Evolutionary conservation across 1,140 invertebrate genomes (phyloP), one percentile per base, ranked within the genome.

Genomic region (Adoxophyes honmai): DNA sequence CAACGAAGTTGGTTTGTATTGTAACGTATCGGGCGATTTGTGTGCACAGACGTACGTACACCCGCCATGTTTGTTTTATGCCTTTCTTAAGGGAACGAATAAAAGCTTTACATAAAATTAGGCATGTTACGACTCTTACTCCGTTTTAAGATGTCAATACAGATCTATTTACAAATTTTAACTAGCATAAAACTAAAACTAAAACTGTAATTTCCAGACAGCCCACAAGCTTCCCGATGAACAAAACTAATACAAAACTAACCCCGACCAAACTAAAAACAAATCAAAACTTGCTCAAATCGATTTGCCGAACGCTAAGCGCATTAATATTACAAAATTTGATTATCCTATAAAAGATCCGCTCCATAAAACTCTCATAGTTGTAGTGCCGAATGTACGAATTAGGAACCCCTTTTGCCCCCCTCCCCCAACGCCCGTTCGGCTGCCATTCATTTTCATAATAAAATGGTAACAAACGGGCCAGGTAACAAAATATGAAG

Each of bases 321-420:
- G 72, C 82, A 86, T 88, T 88, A 88, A 88, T 88, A 85, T 81
- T 82, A 80, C 80, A 85, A 85, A 88, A 88, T 88, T 88, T 88
- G 79, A 88, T 88, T 88, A 88, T 86, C 81, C 77, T 75, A 85
- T 88, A 86, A 88, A 88, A 86, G 77, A 85, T 78, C 81, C 82
- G 76, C 62, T 73, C 80, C 79, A 88, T 88, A 88, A 88, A 86
- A 88, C 74, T 76, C 74, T 75, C 79, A 67, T 83, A 85, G 82
- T 86, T 81, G 73, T 85, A 78, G 78, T 60, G 62, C 69, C 75
- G 71, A 81, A 81, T 75, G 75, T 81, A 81, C 84, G 82, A 84
- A 88, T 88, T 88, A 86, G 81, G 75, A 85, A 83, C 82, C 82
- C 84, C 84, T 85, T 84, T 80, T 81, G 77, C 75, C 65, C 59